Base-by-base conservation (phyloP, 2,888 invertebrate species). In the Amiota communis region DNA sequence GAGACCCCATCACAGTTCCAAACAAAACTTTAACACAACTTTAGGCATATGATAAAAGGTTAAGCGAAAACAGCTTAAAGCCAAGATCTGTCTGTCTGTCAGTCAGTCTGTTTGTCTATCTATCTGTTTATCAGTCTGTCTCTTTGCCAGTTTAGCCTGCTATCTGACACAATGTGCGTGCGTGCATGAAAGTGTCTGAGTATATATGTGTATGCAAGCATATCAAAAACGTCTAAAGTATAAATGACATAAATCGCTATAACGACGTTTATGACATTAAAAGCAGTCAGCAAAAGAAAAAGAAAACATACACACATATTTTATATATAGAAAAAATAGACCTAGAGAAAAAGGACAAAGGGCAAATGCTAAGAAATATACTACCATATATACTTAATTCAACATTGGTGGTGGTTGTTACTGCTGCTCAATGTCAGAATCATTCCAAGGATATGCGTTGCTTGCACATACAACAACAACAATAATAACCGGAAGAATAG, bases 181-280 rank as follows among this genome's bases (percentile, higher is more conserved):
- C 36, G 36, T 36, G 36, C 15, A 53, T n/a, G 20, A n/a, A 12
- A 59, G 17, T 17, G 1, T 59, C 17, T 59, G 15, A 23, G 4
- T 59, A 17, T 59, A 2, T 59, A 1, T 59, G 17, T 59, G 15
- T 59, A 17, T 59, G 59, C 59, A 17, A 12, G 9, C 17, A 59
- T 59, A 20, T 59, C 59, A 59, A 12, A 4, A 59, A 17, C 11
- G 13, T n/a, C 8, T 12, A 53, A 12, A 53, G 15, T n/a, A 53
- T n/a, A 46, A n/a, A 71, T 63, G 51, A 36, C 61, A 65, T 65
- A 65, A 36, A 61, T 71, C 59, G 71, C 63, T 63, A 61, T 71
- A 63, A 71, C 71, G 63, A 71, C 71, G 63, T 61, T 63, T 71
- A 71, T 71, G 71, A 59, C 51, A 61, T 61, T 71, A 70, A 70